Conservation (phyloP, 2,113 vertebrate species). For the Eolophus roseicapilla region DNA sequence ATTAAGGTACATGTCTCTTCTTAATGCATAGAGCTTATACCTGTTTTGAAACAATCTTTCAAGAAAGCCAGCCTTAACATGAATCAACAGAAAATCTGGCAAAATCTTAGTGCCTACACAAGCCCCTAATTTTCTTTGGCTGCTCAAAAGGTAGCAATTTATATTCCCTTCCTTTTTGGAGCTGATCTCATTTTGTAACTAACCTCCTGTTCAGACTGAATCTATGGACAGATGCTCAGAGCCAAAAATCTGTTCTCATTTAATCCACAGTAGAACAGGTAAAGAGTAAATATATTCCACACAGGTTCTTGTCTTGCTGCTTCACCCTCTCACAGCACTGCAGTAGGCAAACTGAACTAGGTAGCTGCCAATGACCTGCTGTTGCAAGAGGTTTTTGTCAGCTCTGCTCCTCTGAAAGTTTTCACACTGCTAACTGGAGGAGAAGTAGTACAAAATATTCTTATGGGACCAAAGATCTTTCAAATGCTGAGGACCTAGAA, state of each 20-base stretch:
- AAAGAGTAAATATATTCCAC: background rate
- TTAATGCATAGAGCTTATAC: background rate
- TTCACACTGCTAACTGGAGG: background rate
- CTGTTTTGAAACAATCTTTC: background rate
- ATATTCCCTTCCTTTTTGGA: slow-evolving; percentile 14
- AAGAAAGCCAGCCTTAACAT: background rate
- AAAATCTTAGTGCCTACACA: background rate
- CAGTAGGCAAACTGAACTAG: background rate
- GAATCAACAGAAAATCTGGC: background rate
- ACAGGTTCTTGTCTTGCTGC: background rate
- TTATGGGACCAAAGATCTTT: background rate
- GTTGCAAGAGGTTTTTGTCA: background rate
- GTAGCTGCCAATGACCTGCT: background rate
- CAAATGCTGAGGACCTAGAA: background rate
- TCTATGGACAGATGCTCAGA: slow-evolving; percentile 17
- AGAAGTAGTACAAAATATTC: background rate
- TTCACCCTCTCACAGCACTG: background rate
- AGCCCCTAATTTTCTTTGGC: background rate
- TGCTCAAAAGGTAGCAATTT: slow-evolving; percentile 13
- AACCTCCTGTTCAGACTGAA: slow-evolving; percentile 5
- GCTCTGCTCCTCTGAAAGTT: background rate
- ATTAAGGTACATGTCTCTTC: background rate
- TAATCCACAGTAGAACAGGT: slow-evolving; percentile 39
- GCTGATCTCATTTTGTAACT: slow-evolving; percentile 45
- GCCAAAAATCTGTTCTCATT: slow-evolving; percentile 40